Conservation (phyloP, 2,888 invertebrate genomes). For the Pterostichus madidus region DNA sequence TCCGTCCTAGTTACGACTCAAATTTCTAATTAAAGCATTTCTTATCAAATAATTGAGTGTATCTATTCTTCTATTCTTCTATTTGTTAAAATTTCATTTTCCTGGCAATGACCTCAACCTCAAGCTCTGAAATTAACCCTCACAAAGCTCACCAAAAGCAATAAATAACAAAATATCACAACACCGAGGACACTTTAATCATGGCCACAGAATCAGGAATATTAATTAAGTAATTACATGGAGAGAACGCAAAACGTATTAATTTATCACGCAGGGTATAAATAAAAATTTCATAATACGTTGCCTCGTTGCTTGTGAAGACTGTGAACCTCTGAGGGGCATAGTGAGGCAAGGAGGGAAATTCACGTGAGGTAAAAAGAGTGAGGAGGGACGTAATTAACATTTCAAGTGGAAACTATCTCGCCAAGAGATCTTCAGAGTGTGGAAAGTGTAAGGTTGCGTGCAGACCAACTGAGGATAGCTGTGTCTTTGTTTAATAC, state of each 20-base stretch:
- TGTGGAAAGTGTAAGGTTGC: slow-evolving; percentile 32
- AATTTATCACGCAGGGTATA: slow-evolving; percentile 60
- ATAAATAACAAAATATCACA: slow-evolving; percentile 22
- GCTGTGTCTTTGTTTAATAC: slow-evolving; percentile 6
- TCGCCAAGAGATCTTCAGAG: slow-evolving; percentile 40
- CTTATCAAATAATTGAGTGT: no score
- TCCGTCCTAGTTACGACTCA: no score
- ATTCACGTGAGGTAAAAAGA: not conserved
- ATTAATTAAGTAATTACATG: slow-evolving; percentile 62
- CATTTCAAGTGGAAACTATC: slow-evolving; percentile 64
- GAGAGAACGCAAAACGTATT: slow-evolving; percentile 59
- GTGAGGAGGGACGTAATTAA: slow-evolving; percentile 57
- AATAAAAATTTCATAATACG: slow-evolving; percentile 63
- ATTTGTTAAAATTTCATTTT: no score
- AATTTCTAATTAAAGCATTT: no score
- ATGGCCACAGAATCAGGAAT: slow-evolving; percentile 39
- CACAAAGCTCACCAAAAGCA: slow-evolving; percentile 20
- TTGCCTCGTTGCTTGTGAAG: not conserved
- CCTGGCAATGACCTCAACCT: no score
- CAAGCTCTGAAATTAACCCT: not conserved
- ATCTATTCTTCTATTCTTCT: no score
- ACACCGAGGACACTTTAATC: slow-evolving; percentile 2
- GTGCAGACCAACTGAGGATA: slow-evolving; percentile 4
- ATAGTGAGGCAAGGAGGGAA: not conserved
- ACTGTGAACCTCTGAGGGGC: not conserved